Evolutionary conservation across 1,140 invertebrate species (phyloP).

Genomic region (Diabrotica virgifera): DNA sequence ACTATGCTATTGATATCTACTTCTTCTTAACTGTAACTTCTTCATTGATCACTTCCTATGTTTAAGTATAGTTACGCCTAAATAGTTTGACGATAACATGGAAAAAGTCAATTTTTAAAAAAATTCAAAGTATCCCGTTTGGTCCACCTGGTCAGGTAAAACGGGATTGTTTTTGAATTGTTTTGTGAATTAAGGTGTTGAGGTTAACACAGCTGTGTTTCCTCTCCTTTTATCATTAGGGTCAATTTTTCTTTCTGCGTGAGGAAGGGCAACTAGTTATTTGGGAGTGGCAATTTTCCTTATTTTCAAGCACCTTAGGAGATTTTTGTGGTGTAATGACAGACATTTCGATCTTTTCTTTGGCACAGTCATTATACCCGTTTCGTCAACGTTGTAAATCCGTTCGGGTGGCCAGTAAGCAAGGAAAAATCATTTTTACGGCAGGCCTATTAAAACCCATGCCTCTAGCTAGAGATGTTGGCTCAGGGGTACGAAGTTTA

Average conservation of each 20-base stretch:
- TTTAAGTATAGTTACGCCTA: too few relatives aligned
- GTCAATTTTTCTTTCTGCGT: background rate
- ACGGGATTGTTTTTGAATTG: background rate
- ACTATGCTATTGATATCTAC: too few relatives aligned
- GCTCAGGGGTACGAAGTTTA: too few relatives aligned
- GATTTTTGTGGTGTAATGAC: too few relatives aligned
- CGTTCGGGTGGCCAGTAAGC: slow-evolving; percentile 10
- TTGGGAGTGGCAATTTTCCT: too few relatives aligned
- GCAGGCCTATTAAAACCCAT: slow-evolving; percentile 10
- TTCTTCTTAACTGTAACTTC: too few relatives aligned
- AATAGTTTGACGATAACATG: too few relatives aligned
- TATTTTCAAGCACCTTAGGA: too few relatives aligned
- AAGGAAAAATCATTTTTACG: slow-evolving; percentile 21
- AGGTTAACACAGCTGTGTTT: background rate
- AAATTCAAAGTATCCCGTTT: background rate
- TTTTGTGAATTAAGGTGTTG: background rate
- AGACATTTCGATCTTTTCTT: too few relatives aligned
- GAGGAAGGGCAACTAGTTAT: too few relatives aligned
- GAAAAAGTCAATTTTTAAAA: too few relatives aligned
- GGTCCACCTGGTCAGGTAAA: background rate
- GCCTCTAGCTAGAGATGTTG: background rate
- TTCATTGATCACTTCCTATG: too few relatives aligned
- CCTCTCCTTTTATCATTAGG: background rate
- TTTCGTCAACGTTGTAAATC: slow-evolving; percentile 22
- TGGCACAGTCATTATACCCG: slow-evolving; percentile 19